A percentile compares a stretch with the other conserved stretches of the same genome.
Conservation (phyloP, 2,888 invertebrate genomes). For the Chironomus riparius region DNA sequence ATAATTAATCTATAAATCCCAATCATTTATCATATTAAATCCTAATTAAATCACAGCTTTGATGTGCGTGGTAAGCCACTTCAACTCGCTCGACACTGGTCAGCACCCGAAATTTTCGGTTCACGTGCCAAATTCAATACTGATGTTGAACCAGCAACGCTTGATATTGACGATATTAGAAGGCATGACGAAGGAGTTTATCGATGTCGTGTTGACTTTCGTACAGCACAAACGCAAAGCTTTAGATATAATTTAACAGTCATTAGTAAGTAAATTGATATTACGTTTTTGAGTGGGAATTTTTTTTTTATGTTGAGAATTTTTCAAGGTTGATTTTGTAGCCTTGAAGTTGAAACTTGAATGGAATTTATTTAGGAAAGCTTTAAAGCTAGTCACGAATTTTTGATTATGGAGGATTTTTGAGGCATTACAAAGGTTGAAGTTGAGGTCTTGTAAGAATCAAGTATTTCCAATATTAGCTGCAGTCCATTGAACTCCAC, state of each 20-base stretch:
- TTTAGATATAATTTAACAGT: constrained; percentile 74
- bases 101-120: constrained; percentile 67
- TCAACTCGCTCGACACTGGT: constrained; percentile 65
- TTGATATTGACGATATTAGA: constrained; percentile 64
- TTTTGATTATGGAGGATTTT: too few relatives aligned
- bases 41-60: constrained; percentile 50
- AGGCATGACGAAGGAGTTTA: constrained; percentile 72
- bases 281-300: too few relatives aligned
- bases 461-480: too few relatives aligned
- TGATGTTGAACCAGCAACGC: constrained; percentile 61
- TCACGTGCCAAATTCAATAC: constrained; percentile 67
- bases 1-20: neutral
- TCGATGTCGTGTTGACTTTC: constrained; percentile 73
- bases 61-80: constrained; percentile 70
- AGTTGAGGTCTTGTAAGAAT: too few relatives aligned
- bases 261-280: constrained; percentile 53
- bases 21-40: neutral
- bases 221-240: constrained; percentile 71
- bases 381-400: too few relatives aligned
- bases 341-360: too few relatives aligned
- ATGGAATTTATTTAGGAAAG: too few relatives aligned
- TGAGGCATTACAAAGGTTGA: too few relatives aligned
- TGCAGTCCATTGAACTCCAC: too few relatives aligned
- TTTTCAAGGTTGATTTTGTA: neutral
- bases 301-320: too few relatives aligned